phyloP scores from a whole-genome alignment of 2,888 invertebrate genomes.

The Andricus curvator region DNA sequence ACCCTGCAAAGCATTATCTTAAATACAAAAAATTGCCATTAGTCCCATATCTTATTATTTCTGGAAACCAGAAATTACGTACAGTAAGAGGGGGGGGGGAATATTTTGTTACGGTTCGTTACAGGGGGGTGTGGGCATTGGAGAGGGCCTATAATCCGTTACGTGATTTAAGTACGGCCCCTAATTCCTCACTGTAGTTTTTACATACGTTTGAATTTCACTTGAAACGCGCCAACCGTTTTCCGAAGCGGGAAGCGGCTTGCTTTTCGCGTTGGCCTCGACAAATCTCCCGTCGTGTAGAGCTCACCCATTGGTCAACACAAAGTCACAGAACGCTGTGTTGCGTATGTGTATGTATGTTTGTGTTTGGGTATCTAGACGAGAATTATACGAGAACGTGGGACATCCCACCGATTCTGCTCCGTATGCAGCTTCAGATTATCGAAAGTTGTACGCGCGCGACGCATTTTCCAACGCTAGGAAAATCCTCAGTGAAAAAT shows the following conservation, averaged over 20 bases:
- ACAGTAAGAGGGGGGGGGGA: no score
- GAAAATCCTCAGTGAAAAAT: constrained; percentile 11
- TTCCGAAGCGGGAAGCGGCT: background rate
- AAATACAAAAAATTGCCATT: no score
- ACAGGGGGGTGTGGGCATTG: no score
- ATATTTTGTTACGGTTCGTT: no score
- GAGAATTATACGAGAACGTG: constrained; percentile 3
- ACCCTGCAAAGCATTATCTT: no score
- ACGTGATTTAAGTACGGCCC: no score
- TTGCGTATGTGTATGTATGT: constrained; percentile 22
- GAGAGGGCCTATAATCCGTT: no score
- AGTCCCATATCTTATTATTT: no score
- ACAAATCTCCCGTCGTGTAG: background rate
- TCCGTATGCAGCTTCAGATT: constrained; percentile 23
- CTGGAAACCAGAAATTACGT: no score
- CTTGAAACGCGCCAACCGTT: background rate
- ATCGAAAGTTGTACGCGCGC: background rate
- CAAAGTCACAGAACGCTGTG: background rate
- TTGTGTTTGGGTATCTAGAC: background rate
- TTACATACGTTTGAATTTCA: background rate
- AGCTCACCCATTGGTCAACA: background rate
- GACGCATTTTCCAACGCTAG: background rate
- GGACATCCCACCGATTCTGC: constrained; percentile 35
- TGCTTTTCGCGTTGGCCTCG: constrained; percentile 11
- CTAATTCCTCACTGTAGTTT: no score